Evolutionary conservation across 2,888 invertebrate species (phyloP).

Genomic region (Harpagoxenus sublaevis): DNA sequence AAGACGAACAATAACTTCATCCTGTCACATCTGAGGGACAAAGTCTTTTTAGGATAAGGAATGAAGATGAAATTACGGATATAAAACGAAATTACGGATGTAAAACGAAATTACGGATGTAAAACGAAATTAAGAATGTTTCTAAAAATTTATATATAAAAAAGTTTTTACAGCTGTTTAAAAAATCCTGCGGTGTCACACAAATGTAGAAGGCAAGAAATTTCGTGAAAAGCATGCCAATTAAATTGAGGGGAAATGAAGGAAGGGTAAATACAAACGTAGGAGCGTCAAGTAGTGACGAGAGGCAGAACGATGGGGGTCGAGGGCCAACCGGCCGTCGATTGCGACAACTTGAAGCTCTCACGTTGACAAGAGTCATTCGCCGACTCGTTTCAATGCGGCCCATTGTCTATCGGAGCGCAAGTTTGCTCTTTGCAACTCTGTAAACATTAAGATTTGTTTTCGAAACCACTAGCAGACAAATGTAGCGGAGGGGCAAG

Average conservation of each 20-base stretch:
- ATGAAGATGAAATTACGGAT: background rate
- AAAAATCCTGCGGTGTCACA: background rate
- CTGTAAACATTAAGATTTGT: slow-evolving; percentile 52
- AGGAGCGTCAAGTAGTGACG: background rate
- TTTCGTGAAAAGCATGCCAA: background rate
- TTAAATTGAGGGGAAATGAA: slow-evolving; percentile 6
- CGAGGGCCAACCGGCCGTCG: slow-evolving; percentile 55
- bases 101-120: background rate
- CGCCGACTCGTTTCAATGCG: slow-evolving; percentile 76
- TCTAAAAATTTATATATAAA: background rate
- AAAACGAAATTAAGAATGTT: background rate
- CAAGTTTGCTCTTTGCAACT: slow-evolving; percentile 57
- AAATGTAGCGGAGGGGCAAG: background rate
- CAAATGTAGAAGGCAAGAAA: background rate
- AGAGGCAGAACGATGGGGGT: slow-evolving; percentile 63
- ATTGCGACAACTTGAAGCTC: slow-evolving; percentile 78
- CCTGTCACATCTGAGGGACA: background rate
- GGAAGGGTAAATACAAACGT: background rate
- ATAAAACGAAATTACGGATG: background rate
- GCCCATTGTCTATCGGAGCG: slow-evolving; percentile 76
- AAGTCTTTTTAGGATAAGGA: background rate
- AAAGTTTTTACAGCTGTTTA: background rate
- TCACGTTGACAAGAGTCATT: slow-evolving; percentile 79
- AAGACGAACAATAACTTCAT: slow-evolving; percentile 38
- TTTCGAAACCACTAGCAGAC: background rate